phyloP scores from a whole-genome alignment of 2,113 vertebrate species.

The Actinemys pallida region DNA sequence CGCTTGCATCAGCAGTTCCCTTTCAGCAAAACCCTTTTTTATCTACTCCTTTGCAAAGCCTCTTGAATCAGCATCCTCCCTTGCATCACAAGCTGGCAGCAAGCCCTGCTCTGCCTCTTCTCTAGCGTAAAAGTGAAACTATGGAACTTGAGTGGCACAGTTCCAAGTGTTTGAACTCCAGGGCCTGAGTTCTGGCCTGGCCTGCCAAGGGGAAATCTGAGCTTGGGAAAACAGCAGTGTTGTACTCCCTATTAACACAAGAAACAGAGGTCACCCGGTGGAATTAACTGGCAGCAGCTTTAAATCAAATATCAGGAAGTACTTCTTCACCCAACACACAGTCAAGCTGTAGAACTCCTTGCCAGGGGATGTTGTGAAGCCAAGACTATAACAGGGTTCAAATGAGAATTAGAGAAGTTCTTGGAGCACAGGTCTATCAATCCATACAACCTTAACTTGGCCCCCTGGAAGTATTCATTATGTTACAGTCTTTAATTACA shows the following conservation, averaged over 20 bases:
- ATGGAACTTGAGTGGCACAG: not conserved
- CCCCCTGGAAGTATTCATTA: not conserved
- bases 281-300: not conserved
- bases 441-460: not conserved
- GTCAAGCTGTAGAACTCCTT: not conserved
- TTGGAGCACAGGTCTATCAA: not conserved
- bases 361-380: not conserved
- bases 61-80: not conserved
- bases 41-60: not conserved
- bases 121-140: not conserved
- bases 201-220: not conserved
- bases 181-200: not conserved
- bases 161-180: not conserved
- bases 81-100: not conserved
- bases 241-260: not conserved
- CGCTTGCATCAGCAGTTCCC: not conserved
- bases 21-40: not conserved
- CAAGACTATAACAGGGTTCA: not conserved
- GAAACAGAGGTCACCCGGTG: not conserved
- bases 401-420: not conserved
- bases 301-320: not conserved
- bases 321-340: not conserved
- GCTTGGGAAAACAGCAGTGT: not conserved
- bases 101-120: not conserved
- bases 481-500: not conserved